phyloP scores from a whole-genome alignment of 1,140 invertebrate genomes.

The Asobara japonica region DNA sequence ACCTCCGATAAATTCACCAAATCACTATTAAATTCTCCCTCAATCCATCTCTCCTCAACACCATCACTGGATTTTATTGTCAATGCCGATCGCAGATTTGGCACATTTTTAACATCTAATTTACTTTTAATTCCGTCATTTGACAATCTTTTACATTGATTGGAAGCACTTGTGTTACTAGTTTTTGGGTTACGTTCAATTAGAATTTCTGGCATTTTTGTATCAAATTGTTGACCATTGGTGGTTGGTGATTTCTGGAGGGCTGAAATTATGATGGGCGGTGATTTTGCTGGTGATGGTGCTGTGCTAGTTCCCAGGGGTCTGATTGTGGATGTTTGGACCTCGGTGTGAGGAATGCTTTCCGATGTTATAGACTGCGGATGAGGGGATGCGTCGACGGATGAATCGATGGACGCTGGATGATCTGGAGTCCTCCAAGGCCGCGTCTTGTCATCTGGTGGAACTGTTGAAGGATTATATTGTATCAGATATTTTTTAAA shows the following conservation, averaged over 20 bases:
- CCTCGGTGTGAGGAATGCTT: too few relatives aligned
- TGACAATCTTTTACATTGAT: slow-evolving; percentile 4
- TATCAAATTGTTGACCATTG: slow-evolving; percentile 13
- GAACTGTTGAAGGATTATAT: slow-evolving; percentile 40
- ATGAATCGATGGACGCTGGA: slow-evolving; percentile 39
- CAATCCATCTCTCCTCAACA: not conserved
- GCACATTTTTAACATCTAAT: slow-evolving; percentile 15
- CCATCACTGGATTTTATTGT: slow-evolving; percentile 12
- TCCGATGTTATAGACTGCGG: too few relatives aligned
- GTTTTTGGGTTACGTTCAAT: slow-evolving; percentile 15
- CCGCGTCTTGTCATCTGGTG: slow-evolving; percentile 42
- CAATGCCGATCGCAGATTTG: slow-evolving; percentile 23
- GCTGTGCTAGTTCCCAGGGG: not conserved
- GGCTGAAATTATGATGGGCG: slow-evolving; percentile 26
- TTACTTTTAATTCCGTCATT: slow-evolving; percentile 26
- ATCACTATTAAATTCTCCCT: not conserved
- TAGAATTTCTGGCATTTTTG: slow-evolving; percentile 17
- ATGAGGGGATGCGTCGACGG: slow-evolving; percentile 33
- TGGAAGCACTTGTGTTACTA: slow-evolving; percentile 23
- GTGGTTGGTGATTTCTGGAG: slow-evolving; percentile 48
- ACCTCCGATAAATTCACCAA: not conserved
- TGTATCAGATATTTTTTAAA: too few relatives aligned
- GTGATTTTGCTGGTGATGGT: slow-evolving; percentile 28
- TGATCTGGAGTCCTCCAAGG: slow-evolving; percentile 46
- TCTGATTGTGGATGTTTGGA: too few relatives aligned